Percentiles rank a stretch among this genome's conserved stretches.
These are phyloP conservation scores for Zapus hudsonius DNA, from an alignment of 2,113 vertebrate genomes.

Conservation along the genomic window DNA sequence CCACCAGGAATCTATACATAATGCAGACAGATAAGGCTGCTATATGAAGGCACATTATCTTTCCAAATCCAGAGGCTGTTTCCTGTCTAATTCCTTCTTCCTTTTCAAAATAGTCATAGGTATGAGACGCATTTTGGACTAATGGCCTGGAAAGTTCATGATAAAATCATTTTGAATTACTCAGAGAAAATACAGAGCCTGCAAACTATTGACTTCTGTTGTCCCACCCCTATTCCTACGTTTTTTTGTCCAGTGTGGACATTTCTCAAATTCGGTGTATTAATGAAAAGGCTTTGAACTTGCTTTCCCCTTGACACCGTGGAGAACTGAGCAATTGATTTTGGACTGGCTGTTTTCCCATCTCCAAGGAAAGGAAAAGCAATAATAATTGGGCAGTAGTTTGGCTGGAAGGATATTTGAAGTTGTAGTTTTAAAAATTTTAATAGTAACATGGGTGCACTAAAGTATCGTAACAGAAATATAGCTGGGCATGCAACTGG, in stretches of 20 bases:
- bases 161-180: constrained; percentile 72
- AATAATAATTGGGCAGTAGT: constrained; percentile 47
- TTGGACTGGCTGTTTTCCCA: constrained; percentile 26
- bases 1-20: neutral
- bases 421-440: constrained; percentile 53
- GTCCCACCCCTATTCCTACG: neutral
- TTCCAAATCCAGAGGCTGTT: constrained; percentile 52
- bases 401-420: constrained; percentile 56
- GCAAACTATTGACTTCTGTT: constrained; percentile 25
- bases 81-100: constrained; percentile 66
- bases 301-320: neutral
- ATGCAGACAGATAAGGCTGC: neutral
- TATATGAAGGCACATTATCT: constrained; percentile 27
- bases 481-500: neutral
- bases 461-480: constrained; percentile 60
- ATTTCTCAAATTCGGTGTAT: constrained; percentile 47
- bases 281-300: constrained; percentile 67
- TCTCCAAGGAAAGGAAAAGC: constrained; percentile 56
- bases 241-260: constrained; percentile 38
- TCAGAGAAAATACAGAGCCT: constrained; percentile 46
- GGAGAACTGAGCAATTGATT: constrained; percentile 61
- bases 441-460: constrained; percentile 56
- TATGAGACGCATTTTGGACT: constrained; percentile 63
- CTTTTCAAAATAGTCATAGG: constrained; percentile 68
- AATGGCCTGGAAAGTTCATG: constrained; percentile 74